A percentile compares a stretch with the other conserved stretches of the same genome.
Evolutionary conservation across 2,888 invertebrate species (phyloP).

Genomic region (Sinotaia quadrata): DNA sequence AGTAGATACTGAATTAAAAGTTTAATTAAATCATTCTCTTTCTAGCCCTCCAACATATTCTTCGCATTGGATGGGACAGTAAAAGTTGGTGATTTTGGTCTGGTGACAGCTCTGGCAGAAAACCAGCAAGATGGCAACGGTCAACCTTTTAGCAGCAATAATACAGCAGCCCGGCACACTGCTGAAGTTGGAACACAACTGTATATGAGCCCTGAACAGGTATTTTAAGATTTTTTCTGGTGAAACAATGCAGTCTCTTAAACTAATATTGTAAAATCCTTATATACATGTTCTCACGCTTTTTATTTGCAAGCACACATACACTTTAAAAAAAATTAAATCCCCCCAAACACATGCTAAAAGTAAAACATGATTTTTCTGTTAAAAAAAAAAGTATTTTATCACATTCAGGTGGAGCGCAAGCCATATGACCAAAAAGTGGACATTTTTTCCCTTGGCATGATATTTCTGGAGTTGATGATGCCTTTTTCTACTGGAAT

Average conservation of each 20-base stretch:
- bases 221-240: no score
- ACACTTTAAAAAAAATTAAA: no score
- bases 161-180: constrained; percentile 64
- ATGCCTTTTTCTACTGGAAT: constrained; percentile 92
- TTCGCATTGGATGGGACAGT: constrained; percentile 91
- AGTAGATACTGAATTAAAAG: not conserved
- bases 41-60: constrained; percentile 90
- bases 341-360: not conserved
- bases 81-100: constrained; percentile 98
- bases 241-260: no score
- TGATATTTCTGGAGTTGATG: constrained; percentile 93
- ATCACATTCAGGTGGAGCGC: constrained; percentile 56
- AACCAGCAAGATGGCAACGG: constrained; percentile 30
- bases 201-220: constrained; percentile 99
- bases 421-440: constrained; percentile 79
- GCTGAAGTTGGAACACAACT: constrained; percentile 87
- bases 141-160: constrained; percentile 28
- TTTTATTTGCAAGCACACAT: no score
- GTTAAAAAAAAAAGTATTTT: not conserved
- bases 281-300: no score
- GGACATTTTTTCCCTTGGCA: constrained; percentile 93
- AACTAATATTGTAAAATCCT: no score
- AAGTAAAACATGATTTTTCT: no score
- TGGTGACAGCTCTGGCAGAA: constrained; percentile 87
- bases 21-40: constrained; percentile 43